These are phyloP conservation scores for Pempheris klunzingeri DNA, from an alignment of 2,797 vertebrate genomes.

Conservation along the genomic window DNA sequence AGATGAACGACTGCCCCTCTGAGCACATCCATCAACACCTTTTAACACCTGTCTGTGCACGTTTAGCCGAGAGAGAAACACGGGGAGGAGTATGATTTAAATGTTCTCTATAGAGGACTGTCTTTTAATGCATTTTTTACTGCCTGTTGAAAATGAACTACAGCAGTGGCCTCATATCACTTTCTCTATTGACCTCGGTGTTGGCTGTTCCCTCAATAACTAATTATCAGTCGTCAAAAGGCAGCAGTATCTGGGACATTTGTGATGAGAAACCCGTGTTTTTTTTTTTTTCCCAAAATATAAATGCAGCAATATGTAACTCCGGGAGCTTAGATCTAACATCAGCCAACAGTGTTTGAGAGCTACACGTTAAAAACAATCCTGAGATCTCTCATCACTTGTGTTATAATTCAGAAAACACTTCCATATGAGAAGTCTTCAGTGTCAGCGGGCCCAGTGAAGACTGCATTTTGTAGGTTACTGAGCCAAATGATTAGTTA, in stretches of 20 bases:
- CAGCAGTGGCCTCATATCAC: constrained; percentile 46
- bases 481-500: constrained; percentile 64
- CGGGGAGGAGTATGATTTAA: constrained; percentile 36
- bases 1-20: constrained; percentile 73
- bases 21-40: constrained; percentile 82
- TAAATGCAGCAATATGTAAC: constrained; percentile 25
- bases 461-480: constrained; percentile 60
- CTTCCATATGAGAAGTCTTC: constrained; percentile 57
- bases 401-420: constrained; percentile 56
- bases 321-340: constrained; percentile 49
- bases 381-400: constrained; percentile 26
- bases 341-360: constrained; percentile 67
- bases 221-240: constrained; percentile 69
- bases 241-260: constrained; percentile 57
- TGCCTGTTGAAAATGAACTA: constrained; percentile 7
- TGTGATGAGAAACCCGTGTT: constrained; percentile 12
- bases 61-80: constrained; percentile 55
- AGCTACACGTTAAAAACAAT: constrained; percentile 71
- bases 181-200: constrained; percentile 43
- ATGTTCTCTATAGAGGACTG: constrained; percentile 18
- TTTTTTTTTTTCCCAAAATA: background rate
- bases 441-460: constrained; percentile 46
- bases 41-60: constrained; percentile 78
- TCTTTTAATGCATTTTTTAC: constrained; percentile 25
- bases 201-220: constrained; percentile 54